Evolutionary conservation across 37 sponge, comb jelly and placozoan genomes (phyloP), one percentile per base, ranked within the genome.

Genomic region (Theonella swinhoei): DNA sequence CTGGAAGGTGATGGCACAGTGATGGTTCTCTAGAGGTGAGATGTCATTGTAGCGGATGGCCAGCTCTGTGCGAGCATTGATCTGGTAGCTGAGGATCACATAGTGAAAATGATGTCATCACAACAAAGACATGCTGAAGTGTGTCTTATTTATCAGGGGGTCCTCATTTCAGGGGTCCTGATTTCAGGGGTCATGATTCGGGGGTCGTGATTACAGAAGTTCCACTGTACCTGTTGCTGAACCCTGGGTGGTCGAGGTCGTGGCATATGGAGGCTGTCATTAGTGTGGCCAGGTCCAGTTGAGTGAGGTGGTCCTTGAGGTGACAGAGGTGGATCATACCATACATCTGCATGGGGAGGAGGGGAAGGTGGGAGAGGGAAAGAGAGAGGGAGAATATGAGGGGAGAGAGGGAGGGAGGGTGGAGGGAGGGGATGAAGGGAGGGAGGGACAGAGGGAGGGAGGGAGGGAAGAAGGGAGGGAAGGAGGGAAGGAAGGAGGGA

Each of bases 221-320:
- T n/a, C n/a, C n/a, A n/a, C n/a, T 5, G 66, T 38, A 95, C 96
- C 80, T 77, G 76, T 95, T 95, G 38, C 82, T 95, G 78, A 83
- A 92, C 35, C 96, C 96, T 19, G 96, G 96, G 62, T 95, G 96
- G 63, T 95, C 96, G n/a, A 95, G 80, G 75, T 95, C 96, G 62
- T 95, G 96, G 65, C 96, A 95, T 9, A 92, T 72, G 40, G 85
- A 72, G n/a, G 90, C 66, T 0, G 91, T 92, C 28, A 95, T 68
- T 4, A 95, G 83, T 3, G 72, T 77, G 8, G 77, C 84, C 26
- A 92, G 20, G 30, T 95, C 96, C 39, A 83, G 38, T 0, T 75
- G 72, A 42, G 77, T 80, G 34, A 92, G 59, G 61, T 71, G 43
- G 14, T 47, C 29, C 37, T 76, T 62, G 37, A 95, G 86, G 67